Base-by-base conservation (phyloP, 1,140 invertebrate genomes). In the Brachionus asplanchnoidis region DNA sequence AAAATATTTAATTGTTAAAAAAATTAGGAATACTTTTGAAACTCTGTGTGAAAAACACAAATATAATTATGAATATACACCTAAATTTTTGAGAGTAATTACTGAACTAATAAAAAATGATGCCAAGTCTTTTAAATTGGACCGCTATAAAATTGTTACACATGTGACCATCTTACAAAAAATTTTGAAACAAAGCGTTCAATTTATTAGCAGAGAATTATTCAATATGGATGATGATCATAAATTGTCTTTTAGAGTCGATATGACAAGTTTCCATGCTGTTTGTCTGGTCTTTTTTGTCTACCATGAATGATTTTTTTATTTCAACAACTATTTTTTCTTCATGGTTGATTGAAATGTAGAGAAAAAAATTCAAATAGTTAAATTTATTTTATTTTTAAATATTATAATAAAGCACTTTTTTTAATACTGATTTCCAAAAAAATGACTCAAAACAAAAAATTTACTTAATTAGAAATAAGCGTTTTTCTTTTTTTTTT, bases 31-130 rank as follows among this genome's bases (percentile, higher is more conserved):
- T 20, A 60, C 60, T 36, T 82, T 82, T 60, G 50, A 60, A 7
- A 82, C n/a, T 23, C 40, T 82, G 0, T 23, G 20, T 36, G 60
- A 82, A 44, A 60, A 82, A 32, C 53, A 82, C 11, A 60, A 82
- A 82, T 82, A 82, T 56, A 23, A 82, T 44, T 11, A 3, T 28
- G 32, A 60, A 44, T 68, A 82, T 26, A 65, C 79, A 23, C 79
- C 79, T 3, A 82, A 36, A 82, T 82, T 82, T 23, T 26, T 65
- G n/a, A 60, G 20, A 17, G 56, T 68, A 23, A 60, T 82, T 9
- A 82, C 79, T 23, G 79, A 82, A 68, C 1, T 82, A 53, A 17
- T 82, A 12, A 82, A 82, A 46, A 82, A 82, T 44, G 79, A 82
- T 65, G 79, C 42, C 7, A 82, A 82, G 60, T 65, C 32, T 2